phyloP scores from a whole-genome alignment of 2,113 vertebrate species.

The Cercocebus atys region DNA sequence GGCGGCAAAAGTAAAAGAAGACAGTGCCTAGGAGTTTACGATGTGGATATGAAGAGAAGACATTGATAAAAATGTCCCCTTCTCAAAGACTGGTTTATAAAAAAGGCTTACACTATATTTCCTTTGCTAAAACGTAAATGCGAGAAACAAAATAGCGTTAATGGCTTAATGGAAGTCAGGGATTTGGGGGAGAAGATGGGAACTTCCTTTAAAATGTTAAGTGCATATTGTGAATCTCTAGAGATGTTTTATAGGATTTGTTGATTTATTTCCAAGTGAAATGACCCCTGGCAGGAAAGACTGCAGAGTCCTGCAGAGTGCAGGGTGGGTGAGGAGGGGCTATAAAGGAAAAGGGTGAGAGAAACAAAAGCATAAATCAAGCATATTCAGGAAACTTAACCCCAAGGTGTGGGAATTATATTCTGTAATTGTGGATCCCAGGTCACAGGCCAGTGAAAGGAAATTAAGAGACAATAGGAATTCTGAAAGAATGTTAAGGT shows the following conservation, averaged over 20 bases:
- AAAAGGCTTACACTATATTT: not conserved
- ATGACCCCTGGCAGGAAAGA: not conserved
- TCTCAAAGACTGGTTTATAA: not conserved
- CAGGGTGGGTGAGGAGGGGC: too few species aligned
- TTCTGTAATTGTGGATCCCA: not conserved
- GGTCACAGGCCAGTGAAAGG: not conserved
- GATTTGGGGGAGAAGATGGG: not conserved
- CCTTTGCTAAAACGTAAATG: conserved; percentile 22
- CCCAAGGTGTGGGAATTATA: not conserved
- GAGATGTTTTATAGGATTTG: not conserved
- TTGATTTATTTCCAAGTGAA: not conserved
- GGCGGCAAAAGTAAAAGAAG: not conserved
- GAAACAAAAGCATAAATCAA: not conserved
- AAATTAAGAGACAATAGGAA: not conserved
- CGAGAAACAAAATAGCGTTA: not conserved
- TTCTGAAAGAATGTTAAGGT: not conserved
- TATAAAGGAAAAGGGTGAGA: not conserved
- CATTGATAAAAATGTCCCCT: not conserved
- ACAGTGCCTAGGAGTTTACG: not conserved
- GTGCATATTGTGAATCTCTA: not conserved
- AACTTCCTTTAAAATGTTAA: not conserved
- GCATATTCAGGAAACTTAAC: not conserved
- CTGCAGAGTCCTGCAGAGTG: not conserved
- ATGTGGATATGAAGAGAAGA: not conserved
- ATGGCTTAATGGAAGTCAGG: not conserved